Conservation (phyloP, 1,140 invertebrate genomes). For the Lamellibrachia luymesi region DNA sequence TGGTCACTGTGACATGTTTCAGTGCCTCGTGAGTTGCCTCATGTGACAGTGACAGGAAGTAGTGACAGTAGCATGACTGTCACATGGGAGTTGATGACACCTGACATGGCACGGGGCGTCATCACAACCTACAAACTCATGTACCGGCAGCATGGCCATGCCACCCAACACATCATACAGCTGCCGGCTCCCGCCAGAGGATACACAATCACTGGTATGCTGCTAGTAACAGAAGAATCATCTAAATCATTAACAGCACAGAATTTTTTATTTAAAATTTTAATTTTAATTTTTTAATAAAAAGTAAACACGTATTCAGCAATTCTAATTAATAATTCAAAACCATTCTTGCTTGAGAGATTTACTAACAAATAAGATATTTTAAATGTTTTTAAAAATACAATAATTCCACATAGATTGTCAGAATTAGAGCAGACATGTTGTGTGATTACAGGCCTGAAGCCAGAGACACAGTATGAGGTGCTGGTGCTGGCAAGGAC, state of each 20-base stretch:
- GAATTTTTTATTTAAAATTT: too few relatives aligned
- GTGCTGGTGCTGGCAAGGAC: constrained; percentile 63
- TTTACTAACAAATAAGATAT: too few relatives aligned
- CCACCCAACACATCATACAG: constrained; percentile 53
- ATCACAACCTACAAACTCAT: constrained; percentile 64
- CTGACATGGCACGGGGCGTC: constrained; percentile 62
- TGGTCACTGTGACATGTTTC: neutral
- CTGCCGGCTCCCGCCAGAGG: constrained; percentile 43
- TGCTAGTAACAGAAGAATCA: neutral
- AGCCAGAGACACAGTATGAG: constrained; percentile 62
- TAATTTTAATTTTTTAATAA: too few relatives aligned
- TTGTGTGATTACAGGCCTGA: constrained; percentile 55
- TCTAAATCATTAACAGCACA: too few relatives aligned
- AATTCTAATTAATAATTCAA: too few relatives aligned
- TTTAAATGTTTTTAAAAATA: too few relatives aligned
- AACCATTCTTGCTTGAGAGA: too few relatives aligned
- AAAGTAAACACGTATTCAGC: too few relatives aligned
- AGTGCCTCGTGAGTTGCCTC: neutral
- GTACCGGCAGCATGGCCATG: constrained; percentile 47
- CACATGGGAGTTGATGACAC: constrained; percentile 63
- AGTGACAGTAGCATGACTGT: constrained; percentile 49
- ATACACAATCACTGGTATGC: constrained; percentile 61
- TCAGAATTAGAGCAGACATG: neutral
- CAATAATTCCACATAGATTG: too few relatives aligned
- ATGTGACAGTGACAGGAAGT: neutral